Conservation (phyloP, 1,140 invertebrate species). For the Hormaphis cornu region DNA sequence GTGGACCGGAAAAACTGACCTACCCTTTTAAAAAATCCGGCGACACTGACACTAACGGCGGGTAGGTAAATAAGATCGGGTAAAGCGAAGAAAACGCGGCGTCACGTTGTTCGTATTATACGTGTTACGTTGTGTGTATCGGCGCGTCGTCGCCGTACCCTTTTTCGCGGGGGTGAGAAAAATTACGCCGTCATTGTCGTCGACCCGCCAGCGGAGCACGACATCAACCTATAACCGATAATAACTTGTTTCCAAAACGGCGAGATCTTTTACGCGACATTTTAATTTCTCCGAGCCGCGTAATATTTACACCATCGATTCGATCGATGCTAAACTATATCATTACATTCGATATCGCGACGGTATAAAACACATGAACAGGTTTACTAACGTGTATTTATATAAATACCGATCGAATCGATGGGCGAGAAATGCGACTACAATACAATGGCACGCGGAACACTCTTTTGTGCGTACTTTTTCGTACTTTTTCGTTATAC, state of each 20-base stretch:
- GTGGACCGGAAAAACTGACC: not conserved
- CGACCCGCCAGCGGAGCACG: too few relatives aligned
- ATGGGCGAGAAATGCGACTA: not conserved
- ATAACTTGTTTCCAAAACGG: conserved; percentile 10
- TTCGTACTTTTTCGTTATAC: not conserved
- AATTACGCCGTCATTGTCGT: conserved; percentile 8
- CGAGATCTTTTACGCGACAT: not conserved
- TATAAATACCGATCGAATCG: conserved; percentile 22
- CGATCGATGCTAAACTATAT: conserved; percentile 12
- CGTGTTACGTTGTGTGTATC: too few relatives aligned
- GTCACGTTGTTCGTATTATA: conserved; percentile 3
- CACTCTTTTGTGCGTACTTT: not conserved
- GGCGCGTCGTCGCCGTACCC: not conserved
- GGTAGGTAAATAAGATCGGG: not conserved
- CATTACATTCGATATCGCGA: too few relatives aligned
- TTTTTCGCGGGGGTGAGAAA: not conserved
- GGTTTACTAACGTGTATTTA: too few relatives aligned
- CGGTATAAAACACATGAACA: too few relatives aligned
- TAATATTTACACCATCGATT: conserved; percentile 6
- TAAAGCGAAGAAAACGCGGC: not conserved
- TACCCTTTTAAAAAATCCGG: conserved; percentile 10
- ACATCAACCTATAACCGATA: conserved; percentile 11
- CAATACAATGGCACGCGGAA: not conserved
- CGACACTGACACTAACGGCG: not conserved
- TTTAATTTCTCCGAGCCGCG: not conserved